A percentile compares a stretch with the other conserved stretches of the same genome.
These are phyloP conservation scores for Theonella swinhoei DNA, from an alignment of 37 sponge, comb jelly and placozoan genomes.

Conservation along the genomic window DNA sequence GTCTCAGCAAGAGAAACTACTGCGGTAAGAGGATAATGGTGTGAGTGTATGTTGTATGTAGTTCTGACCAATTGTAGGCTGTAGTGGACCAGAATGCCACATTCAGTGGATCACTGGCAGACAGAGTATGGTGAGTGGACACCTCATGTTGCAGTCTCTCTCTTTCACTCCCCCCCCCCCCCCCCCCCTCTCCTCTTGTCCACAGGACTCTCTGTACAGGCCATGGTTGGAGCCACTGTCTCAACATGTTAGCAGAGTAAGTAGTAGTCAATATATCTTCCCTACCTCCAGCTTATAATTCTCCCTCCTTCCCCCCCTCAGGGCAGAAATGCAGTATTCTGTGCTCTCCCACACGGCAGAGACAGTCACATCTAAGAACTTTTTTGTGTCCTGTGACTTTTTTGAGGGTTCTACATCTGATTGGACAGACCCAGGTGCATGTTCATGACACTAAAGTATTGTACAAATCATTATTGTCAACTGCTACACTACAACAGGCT, in stretches of 20 bases:
- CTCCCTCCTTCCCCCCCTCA: background rate
- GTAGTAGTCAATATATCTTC: background rate
- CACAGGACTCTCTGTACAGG: background rate
- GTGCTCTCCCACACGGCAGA: conserved; percentile 4
- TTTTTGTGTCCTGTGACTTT: background rate
- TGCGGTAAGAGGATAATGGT: background rate
- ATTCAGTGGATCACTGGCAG: background rate
- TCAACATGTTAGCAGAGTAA: background rate
- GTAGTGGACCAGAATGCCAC: conserved; percentile 29
- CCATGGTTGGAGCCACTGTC: background rate
- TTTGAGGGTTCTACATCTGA: background rate
- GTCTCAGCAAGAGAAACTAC: background rate
- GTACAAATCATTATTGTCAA: too few relatives aligned
- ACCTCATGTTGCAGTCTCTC: too few relatives aligned
- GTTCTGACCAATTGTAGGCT: background rate
- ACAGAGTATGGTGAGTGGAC: conserved; percentile 12
- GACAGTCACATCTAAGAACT: background rate
- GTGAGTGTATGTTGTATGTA: background rate
- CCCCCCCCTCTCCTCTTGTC: too few relatives aligned
- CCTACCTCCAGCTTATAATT: background rate
- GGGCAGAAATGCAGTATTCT: conserved; percentile 1
- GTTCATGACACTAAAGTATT: background rate
- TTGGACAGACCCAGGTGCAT: background rate
- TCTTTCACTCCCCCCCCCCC: too few relatives aligned
- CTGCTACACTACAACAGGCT: too few relatives aligned